Percentiles rank a stretch among this genome's conserved stretches.
phyloP scores from a whole-genome alignment of 2,888 invertebrate species.

The Epsilonema sp. region DNA sequence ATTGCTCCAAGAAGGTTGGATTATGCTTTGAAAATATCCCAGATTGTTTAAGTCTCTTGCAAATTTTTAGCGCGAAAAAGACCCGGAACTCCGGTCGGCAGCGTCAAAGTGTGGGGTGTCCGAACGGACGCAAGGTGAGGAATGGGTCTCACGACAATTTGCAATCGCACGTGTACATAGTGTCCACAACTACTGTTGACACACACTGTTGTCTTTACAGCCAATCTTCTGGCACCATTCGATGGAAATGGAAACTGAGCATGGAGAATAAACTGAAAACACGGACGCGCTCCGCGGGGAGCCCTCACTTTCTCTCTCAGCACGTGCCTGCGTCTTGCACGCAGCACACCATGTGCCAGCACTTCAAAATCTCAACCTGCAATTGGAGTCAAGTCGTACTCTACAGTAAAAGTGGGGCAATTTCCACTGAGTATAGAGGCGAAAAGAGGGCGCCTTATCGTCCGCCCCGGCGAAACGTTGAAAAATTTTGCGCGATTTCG shows the following conservation, averaged over 20 bases:
- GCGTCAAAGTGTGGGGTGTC: no score
- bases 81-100: neutral
- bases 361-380: neutral
- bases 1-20: neutral
- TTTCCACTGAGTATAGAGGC: neutral
- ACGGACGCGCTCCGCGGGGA: neutral
- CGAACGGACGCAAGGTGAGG: neutral
- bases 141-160: neutral
- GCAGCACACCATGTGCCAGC: neutral
- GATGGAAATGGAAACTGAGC: neutral
- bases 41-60: neutral
- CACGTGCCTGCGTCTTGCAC: neutral
- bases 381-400: no score
- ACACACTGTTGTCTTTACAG: no score
- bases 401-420: neutral
- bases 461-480: neutral
- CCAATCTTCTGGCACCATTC: no score
- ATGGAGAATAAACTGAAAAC: neutral
- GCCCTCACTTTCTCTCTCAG: neutral
- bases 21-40: neutral
- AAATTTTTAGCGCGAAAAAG: neutral
- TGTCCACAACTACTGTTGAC: no score
- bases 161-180: no score
- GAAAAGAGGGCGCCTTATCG: neutral
- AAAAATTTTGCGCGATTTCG: no score